Evolutionary conservation across 2,888 invertebrate species (phyloP).

Genomic region (Keiferia lycopersicella): DNA sequence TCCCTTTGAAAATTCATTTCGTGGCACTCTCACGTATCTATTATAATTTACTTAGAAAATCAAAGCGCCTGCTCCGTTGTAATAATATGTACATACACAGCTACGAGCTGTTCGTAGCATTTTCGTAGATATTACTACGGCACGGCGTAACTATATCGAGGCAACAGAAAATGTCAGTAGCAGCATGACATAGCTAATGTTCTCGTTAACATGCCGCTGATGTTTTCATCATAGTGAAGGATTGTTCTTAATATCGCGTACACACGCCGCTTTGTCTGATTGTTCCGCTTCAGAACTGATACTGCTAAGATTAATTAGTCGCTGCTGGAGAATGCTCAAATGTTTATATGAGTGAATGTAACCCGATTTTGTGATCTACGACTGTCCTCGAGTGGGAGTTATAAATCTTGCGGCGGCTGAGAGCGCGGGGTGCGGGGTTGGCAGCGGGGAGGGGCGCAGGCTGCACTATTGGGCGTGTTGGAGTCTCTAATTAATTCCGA

Average conservation of each 20-base stretch:
- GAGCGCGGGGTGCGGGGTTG: conserved; percentile 21
- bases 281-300: not conserved
- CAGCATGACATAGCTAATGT: conserved; percentile 20
- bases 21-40: not conserved
- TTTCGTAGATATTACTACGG: conserved; percentile 13
- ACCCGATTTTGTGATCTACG: conserved; percentile 40
- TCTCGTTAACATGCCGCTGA: conserved; percentile 21
- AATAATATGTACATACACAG: not conserved
- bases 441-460: conserved; percentile 29
- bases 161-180: conserved; percentile 19
- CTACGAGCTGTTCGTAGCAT: not conserved
- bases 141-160: conserved; percentile 1
- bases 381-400: conserved; percentile 43
- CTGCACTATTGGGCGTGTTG: conserved; percentile 50
- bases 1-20: not conserved
- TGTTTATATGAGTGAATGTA: conserved; percentile 27
- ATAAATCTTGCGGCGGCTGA: conserved; percentile 46
- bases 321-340: conserved; percentile 16
- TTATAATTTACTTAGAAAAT: not conserved
- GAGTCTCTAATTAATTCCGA: conserved; percentile 56
- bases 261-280: conserved; percentile 10
- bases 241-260: conserved; percentile 12
- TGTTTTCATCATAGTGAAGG: conserved; percentile 10
- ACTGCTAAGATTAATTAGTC: conserved; percentile 18
- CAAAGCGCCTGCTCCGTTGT: not conserved